These are phyloP conservation scores for Digitonthophagus gazella DNA, from an alignment of 2,888 invertebrate genomes.

Conservation along the genomic window DNA sequence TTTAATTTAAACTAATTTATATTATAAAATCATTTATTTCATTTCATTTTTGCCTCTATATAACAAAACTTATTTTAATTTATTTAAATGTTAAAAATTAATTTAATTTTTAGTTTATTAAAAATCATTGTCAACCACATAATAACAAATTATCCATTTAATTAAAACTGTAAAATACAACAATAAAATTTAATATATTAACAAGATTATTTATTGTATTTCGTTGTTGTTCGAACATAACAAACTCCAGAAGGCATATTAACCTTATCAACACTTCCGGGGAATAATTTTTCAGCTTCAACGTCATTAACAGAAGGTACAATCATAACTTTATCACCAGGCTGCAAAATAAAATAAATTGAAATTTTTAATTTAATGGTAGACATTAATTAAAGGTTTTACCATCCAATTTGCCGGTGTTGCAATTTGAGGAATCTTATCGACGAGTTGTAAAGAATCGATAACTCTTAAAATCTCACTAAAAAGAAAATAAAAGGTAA, in stretches of 20 bases:
- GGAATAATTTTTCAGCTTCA: conserved; percentile 66
- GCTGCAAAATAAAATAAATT: conserved; percentile 50
- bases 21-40: no score
- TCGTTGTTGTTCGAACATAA: conserved; percentile 71
- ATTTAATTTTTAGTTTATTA: no score
- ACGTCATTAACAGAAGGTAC: conserved; percentile 67
- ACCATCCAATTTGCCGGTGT: conserved; percentile 47
- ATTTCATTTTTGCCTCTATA: no score
- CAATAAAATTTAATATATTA: no score
- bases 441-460: conserved; percentile 79
- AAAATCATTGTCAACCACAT: no score
- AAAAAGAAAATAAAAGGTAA: conserved; percentile 39
- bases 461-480: conserved; percentile 83
- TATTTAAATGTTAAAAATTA: no score
- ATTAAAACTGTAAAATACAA: no score
- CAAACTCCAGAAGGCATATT: conserved; percentile 73
- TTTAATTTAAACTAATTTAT: no score
- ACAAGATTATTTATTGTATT: conserved; percentile 55
- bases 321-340: conserved; percentile 78
- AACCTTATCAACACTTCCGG: conserved; percentile 65
- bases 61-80: no score
- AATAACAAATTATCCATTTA: no score
- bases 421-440: conserved; percentile 58
- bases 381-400: conserved; percentile 29
- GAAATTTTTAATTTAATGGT: neutral